Base-by-base conservation (phyloP, 2,797 vertebrate genomes). In the Parauchenoglanis ngamensis region DNA sequence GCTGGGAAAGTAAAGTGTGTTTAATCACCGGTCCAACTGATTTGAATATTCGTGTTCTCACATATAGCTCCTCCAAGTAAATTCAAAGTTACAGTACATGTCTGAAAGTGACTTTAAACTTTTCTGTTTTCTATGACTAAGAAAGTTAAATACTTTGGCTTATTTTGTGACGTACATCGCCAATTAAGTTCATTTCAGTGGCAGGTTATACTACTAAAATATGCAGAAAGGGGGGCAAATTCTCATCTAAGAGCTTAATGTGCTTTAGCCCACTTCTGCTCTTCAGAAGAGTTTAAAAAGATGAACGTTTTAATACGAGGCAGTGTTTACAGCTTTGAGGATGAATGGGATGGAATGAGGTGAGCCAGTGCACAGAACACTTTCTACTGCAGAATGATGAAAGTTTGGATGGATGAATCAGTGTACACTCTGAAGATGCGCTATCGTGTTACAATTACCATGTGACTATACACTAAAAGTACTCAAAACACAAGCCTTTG, bases 401-500 rank as follows among this genome's bases (percentile, higher is more conserved):
- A 68, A 44, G 17, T 68, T 68, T 84, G 25, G 52, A 83, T 77
- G 63, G 81, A 28, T 57, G 72, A 87, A 49, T 2, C 57, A 65
- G 40, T 28, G 23, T 13, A 57, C 23, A 68, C 52, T 84, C 21
- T 84, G 56, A 28, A 84, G 40, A 59, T 25, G 25, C 21, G 44
- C 35, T n/a, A 70, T 85, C 70, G 88, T 49, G 61, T 73, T 70
- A 61, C 77, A 17, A 63, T 79, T 67, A 84, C 61, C 61, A 81
- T 85, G 77, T 68, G 35, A 70, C 76, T 73, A n/a, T 87, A 80
- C 65, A 54, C 67, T 54, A 80, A 70, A 10, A 84, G 68, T 63
- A 81, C 75, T 78, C 44, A 79, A 54, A 65, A 70, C 19, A 56
- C 23, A n/a, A 23, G 40, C 25, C 19, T 86, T 80, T 68, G 73